Evolutionary conservation across 2,797 vertebrate species (phyloP), one percentile per base, ranked within the genome.

Genomic region (Lagodon rhomboides): DNA sequence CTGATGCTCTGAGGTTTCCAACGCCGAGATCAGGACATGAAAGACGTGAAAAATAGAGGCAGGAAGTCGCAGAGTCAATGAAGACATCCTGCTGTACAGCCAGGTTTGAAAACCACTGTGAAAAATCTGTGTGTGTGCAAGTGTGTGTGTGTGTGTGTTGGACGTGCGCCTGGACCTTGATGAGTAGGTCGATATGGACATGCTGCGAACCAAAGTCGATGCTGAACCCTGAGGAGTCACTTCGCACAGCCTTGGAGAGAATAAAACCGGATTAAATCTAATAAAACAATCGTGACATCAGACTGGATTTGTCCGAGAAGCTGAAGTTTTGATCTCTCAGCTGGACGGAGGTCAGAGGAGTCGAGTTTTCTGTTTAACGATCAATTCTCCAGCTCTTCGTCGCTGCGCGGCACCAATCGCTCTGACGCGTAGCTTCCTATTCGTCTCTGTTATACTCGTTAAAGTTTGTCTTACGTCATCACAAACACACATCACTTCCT

Each of bases 61-160:
- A 82, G 72, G 79, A 82, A 79, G 79, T 82, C 47, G 3, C 17
- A 0, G 7, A 84, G 64, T 73, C 15, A 43, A 65, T 79, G 80
- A 83, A 78, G 66, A 70, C 75, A 61, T 78, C 80, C 70, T 65
- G 70, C 75, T 51, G 56, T 41, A 50, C 17, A 27, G 66, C 62
- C 56, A 50, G 66, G 54, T 41, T 46, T 25, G 7, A 59, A 62
- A 56, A 38, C 18, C 82, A 12, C n/a, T 15, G 63, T 63, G 67
- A 55, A 1, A 1, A 54, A 17, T 4, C 22, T 0, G 59, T 73
- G 59, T 38, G 79, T 34, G 60, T 38, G 55, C 44, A 41, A n/a
- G 49, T 22, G 30, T 55, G 50, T 22, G 38, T 15, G 55, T 56
- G 47, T 55, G 56, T 25, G 25, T 60, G 44, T 44, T 47, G 66